Percentiles rank a stretch among this genome's conserved stretches.
phyloP scores from a whole-genome alignment of 2,113 vertebrate species.

The Tragelaphus imberbis region DNA sequence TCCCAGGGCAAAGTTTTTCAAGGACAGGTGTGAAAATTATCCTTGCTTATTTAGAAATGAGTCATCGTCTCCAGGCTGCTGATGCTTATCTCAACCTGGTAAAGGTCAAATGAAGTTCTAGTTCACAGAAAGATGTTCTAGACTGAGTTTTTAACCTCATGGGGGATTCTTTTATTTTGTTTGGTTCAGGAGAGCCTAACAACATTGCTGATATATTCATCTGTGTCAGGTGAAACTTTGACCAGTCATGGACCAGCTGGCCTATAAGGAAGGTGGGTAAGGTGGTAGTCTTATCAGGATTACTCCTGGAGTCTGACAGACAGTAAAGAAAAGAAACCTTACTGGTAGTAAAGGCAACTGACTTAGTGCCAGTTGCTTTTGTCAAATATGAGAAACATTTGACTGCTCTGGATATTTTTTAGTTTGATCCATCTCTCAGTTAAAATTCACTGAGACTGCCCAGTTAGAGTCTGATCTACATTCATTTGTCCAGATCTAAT shows the following conservation, averaged over 20 bases:
- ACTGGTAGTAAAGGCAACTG: background rate
- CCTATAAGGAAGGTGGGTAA: background rate
- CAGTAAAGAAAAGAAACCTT: background rate
- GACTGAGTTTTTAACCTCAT: background rate
- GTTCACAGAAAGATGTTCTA: background rate
- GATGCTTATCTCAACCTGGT: background rate
- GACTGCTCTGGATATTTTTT: background rate
- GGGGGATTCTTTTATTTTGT: background rate
- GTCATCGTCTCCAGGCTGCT: background rate
- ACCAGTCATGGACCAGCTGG: background rate
- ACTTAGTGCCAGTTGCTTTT: background rate
- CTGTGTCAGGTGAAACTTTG: no score
- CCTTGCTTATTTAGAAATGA: conserved; percentile 27
- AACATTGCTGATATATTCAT: background rate
- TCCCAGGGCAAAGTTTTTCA: background rate
- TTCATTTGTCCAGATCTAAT: background rate
- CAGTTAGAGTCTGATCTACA: background rate
- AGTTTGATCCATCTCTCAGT: background rate
- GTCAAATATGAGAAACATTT: background rate
- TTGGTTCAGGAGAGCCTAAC: background rate
- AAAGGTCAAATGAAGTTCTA: background rate
- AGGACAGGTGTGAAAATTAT: conserved; percentile 14
- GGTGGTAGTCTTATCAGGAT: background rate
- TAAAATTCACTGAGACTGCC: background rate
- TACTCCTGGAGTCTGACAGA: background rate